Conservation (phyloP, 2,797 vertebrate genomes). For the Alosa sapidissima region DNA sequence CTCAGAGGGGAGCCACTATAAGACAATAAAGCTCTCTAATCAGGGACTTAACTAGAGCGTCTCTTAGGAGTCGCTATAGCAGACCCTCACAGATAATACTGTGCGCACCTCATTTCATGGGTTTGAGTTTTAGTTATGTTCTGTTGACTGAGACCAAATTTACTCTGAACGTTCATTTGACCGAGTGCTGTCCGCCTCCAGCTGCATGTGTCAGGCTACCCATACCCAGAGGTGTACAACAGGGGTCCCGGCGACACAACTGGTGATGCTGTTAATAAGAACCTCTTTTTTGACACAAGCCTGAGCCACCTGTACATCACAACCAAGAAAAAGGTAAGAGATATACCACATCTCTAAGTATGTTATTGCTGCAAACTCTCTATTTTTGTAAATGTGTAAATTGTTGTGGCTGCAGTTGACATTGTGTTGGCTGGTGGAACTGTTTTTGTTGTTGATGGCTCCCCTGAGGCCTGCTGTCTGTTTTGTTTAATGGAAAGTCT, state of each 20-base stretch:
- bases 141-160: background rate
- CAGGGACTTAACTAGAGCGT: background rate
- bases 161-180: background rate
- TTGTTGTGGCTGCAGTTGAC: background rate
- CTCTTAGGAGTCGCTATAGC: background rate
- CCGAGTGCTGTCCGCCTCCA: slow-evolving; percentile 54
- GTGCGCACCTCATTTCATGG: background rate
- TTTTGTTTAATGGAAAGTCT: background rate
- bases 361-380: background rate
- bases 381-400: background rate
- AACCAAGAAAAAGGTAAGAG: slow-evolving; percentile 86
- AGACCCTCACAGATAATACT: background rate
- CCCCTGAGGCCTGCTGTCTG: background rate
- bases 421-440: background rate
- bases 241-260: slow-evolving; percentile 70
- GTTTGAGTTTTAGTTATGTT: background rate
- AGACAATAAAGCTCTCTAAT: slow-evolving; percentile 20
- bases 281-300: slow-evolving; percentile 84
- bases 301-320: slow-evolving; percentile 87
- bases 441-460: background rate
- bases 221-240: slow-evolving; percentile 74
- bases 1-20: background rate
- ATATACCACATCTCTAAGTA: background rate
- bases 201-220: slow-evolving; percentile 77
- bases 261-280: slow-evolving; percentile 82